Conservation (phyloP, 2,797 vertebrate species). For the Decapterus maruadsi region DNA sequence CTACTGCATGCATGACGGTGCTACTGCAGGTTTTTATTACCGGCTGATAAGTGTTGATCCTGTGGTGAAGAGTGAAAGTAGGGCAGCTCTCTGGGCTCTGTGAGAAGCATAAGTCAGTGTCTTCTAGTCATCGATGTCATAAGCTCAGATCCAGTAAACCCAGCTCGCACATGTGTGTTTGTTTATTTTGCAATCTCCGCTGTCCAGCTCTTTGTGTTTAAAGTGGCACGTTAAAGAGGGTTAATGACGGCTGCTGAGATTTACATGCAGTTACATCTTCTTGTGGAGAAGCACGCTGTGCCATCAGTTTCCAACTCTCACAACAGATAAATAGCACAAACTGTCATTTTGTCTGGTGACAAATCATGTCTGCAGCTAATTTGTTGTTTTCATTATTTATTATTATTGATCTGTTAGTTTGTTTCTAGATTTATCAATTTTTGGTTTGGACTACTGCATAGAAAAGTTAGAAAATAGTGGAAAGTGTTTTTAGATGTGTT, state of each 20-base stretch:
- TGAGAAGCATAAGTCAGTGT: background rate
- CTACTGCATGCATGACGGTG: background rate
- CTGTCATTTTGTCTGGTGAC: background rate
- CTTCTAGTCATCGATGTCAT: background rate
- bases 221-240: background rate
- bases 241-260: background rate
- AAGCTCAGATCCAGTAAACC: background rate
- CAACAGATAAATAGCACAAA: background rate
- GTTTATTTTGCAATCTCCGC: slow-evolving; percentile 28
- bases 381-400: background rate
- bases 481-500: background rate
- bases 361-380: background rate
- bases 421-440: background rate
- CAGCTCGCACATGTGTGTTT: background rate
- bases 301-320: background rate
- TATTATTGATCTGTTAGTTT: background rate
- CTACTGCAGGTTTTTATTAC: background rate
- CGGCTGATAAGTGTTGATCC: background rate
- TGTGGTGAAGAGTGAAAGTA: background rate
- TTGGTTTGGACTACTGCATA: background rate
- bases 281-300: background rate
- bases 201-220: background rate
- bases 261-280: background rate
- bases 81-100: background rate
- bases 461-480: background rate